Conservation (phyloP, 1,140 invertebrate species). For the Heterodera schachtii region DNA sequence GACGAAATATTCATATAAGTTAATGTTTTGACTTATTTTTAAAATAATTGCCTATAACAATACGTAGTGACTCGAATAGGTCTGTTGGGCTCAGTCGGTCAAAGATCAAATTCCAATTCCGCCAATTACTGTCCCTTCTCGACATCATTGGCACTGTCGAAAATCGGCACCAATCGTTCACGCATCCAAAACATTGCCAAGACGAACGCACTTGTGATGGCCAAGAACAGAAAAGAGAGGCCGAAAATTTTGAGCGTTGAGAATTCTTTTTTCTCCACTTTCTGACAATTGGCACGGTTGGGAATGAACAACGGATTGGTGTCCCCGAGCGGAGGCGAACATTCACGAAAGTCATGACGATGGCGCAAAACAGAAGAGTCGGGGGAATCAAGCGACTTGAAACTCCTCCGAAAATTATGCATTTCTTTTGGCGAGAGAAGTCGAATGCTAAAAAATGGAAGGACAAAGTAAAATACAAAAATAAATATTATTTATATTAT, state of each 20-base stretch:
- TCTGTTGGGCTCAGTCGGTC: background rate
- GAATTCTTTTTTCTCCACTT: background rate
- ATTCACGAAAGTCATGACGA: conserved; percentile 1
- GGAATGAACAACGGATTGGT: background rate
- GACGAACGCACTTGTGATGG: background rate
- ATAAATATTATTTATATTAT: background rate
- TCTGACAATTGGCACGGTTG: background rate
- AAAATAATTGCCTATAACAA: too few relatives aligned
- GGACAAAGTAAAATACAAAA: background rate
- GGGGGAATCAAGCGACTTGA: background rate
- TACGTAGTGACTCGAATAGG: background rate
- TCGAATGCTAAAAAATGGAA: background rate
- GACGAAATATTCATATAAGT: background rate
- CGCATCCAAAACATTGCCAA: background rate
- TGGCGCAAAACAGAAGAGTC: background rate
- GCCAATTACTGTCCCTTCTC: background rate
- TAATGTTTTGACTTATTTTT: too few relatives aligned
- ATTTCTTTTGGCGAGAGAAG: conserved; percentile 10
- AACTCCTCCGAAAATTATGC: conserved; percentile 13
- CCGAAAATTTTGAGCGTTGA: background rate
- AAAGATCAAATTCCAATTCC: background rate
- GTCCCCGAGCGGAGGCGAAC: background rate
- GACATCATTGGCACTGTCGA: background rate
- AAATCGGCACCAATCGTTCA: background rate
- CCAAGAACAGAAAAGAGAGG: background rate